phyloP scores from a whole-genome alignment of 2,113 vertebrate genomes.

The Mastomys natalensis region DNA sequence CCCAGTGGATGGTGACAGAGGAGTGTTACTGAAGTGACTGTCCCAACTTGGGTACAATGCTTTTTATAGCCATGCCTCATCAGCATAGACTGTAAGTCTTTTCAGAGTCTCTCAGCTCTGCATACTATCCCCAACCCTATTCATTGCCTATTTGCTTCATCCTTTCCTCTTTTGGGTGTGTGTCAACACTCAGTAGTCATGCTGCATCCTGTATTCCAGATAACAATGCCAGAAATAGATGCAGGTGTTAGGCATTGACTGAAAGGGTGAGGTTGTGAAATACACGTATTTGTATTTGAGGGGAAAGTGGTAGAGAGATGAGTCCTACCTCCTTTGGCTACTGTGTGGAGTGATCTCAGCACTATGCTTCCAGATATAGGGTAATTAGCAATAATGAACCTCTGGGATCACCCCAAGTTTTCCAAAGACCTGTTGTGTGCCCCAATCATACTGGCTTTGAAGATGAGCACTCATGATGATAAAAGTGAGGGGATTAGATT shows the following conservation, averaged over 20 bases:
- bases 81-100: neutral
- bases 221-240: slow-evolving; percentile 61
- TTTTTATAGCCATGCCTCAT: neutral
- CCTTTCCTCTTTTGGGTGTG: slow-evolving; percentile 40
- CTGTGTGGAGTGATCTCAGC: slow-evolving; percentile 55
- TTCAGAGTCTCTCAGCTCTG: neutral
- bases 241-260: slow-evolving; percentile 51
- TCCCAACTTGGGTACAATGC: neutral
- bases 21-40: neutral
- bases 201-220: slow-evolving; percentile 62
- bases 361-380: slow-evolving; percentile 4
- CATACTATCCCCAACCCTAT: neutral
- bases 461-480: slow-evolving; percentile 55
- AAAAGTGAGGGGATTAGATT: slow-evolving; percentile 55
- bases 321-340: slow-evolving; percentile 57
- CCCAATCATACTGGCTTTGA: slow-evolving; percentile 45
- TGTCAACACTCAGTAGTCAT: neutral
- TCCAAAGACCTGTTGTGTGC: neutral
- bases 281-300: slow-evolving; percentile 32
- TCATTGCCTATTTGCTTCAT: neutral
- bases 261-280: slow-evolving; percentile 59
- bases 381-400: slow-evolving; percentile 71
- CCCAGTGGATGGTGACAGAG: neutral
- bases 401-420: slow-evolving; percentile 44
- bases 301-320: slow-evolving; percentile 30